Base-by-base conservation (phyloP, 2,888 invertebrate genomes). In the Noctua comes region DNA sequence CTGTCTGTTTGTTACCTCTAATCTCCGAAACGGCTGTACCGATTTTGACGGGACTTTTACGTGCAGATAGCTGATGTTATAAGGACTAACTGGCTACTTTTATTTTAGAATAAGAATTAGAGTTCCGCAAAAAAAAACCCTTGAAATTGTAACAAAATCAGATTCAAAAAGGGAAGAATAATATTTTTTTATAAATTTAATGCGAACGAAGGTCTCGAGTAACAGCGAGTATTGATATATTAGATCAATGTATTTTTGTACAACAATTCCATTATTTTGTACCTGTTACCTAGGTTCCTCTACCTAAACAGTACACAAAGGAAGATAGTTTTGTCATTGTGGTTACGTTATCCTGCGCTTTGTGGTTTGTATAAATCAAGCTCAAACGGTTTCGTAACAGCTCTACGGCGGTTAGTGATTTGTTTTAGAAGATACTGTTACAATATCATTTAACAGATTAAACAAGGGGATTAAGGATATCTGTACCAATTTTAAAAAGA, bases 341-440 rank as follows among this genome's bases (percentile, higher is more conserved):
- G 80, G 80, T 82, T 64, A 71, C n/a, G 54, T 70, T 69, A 57
- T 48, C 36, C 81, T 71, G 69, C 75, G 40, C 66, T 70, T 79
- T 86, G 86, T 64, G 84, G 87, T 84, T 82, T 68, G 27, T 69
- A 36, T 71, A 77, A 79, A 88, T 84, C 73, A 71, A 68, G 68
- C 79, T 80, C 54, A 84, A 88, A 81, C 59, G 82, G 57, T 75
- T 84, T 51, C 66, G 48, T 81, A 62, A 48, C 57, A 68, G 62
- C 48, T 69, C 66, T 66, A 59, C 27, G 27, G 57, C 24, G 76
- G 59, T 62, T 59, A 59, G 59, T 69, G 36, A 36, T 69, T 69
- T 24, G 65, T 66, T 81, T 76, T 70, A 68, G n/a, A 18, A 46
- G 80, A 64, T 73, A 48, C 62, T 27, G 40, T 70, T 79, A 73